These are phyloP conservation scores for Cyclophora punctaria DNA, from an alignment of 2,888 invertebrate genomes.

Conservation along the genomic window DNA sequence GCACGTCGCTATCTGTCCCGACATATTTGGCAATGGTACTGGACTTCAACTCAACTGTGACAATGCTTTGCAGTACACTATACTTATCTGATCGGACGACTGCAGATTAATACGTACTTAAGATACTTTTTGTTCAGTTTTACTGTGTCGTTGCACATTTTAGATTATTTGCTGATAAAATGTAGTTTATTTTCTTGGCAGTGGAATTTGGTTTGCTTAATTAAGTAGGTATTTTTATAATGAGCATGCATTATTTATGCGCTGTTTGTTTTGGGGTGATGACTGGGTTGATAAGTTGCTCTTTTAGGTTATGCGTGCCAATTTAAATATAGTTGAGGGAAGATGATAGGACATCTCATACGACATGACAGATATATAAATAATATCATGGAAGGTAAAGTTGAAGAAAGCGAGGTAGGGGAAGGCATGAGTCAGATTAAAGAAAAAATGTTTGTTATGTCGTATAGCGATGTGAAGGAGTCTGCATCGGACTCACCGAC, in stretches of 20 bases:
- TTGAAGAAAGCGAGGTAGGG: too few relatives aligned
- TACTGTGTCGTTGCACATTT: too few relatives aligned
- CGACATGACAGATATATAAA: too few relatives aligned
- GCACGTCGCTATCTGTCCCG: slow-evolving; percentile 48
- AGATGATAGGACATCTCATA: too few relatives aligned
- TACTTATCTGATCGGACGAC: slow-evolving; percentile 42
- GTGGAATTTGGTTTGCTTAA: too few relatives aligned
- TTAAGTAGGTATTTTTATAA: too few relatives aligned
- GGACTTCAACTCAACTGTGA: slow-evolving; percentile 62
- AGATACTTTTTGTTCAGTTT: slow-evolving; percentile 17
- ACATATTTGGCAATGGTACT: slow-evolving; percentile 66
- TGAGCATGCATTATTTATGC: slow-evolving; percentile 1
- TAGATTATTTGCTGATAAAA: slow-evolving; percentile 3
- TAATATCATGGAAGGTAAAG: too few relatives aligned
- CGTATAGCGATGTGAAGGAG: too few relatives aligned
- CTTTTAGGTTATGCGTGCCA: slow-evolving; percentile 1
- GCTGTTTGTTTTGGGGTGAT: too few relatives aligned
- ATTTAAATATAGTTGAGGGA: background rate
- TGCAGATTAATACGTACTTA: slow-evolving; percentile 43
- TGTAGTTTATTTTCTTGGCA: background rate
- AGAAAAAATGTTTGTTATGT: background rate
- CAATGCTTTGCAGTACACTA: slow-evolving; percentile 32
- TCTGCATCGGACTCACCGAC: too few relatives aligned
- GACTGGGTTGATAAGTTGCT: too few relatives aligned
- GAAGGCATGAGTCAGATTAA: too few relatives aligned